Evolutionary conservation across 2,888 invertebrate species (phyloP).

Genomic region (Ecliptopera silaceata): DNA sequence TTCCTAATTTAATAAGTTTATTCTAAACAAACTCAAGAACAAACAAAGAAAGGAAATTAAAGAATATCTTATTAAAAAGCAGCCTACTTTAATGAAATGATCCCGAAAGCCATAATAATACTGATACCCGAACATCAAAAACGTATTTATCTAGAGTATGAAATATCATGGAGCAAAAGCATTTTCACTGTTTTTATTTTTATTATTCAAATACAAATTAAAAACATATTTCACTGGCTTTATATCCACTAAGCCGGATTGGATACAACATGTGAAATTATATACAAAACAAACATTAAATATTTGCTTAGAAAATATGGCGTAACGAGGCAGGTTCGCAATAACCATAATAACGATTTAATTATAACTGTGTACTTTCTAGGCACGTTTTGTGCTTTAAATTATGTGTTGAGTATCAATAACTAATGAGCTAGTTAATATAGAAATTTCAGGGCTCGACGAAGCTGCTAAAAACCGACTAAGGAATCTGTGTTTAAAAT

Average conservation of each 20-base stretch:
- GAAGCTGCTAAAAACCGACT: too few relatives aligned
- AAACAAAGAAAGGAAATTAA: neutral
- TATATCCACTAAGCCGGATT: conserved; percentile 18
- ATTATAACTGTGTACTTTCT: conserved; percentile 54
- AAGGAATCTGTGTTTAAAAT: too few relatives aligned
- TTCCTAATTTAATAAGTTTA: neutral
- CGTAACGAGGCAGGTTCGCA: conserved; percentile 48
- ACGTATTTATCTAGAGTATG: neutral
- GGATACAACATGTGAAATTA: conserved; percentile 40
- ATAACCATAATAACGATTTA: conserved; percentile 51
- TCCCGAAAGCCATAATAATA: neutral
- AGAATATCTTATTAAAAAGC: neutral
- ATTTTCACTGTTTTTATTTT: conserved; percentile 5
- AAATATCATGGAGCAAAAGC: neutral
- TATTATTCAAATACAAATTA: conserved; percentile 15
- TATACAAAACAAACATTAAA: conserved; percentile 44
- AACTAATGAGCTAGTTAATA: neutral
- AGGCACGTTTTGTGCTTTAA: conserved; percentile 45
- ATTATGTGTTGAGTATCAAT: conserved; percentile 15
- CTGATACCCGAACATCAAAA: neutral
- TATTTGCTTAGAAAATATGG: conserved; percentile 44
- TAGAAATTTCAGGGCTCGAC: too few relatives aligned
- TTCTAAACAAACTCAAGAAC: neutral
- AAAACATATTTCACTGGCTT: conserved; percentile 17
- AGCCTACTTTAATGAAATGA: too few relatives aligned